A percentile compares a stretch with the other conserved stretches of the same genome.
phyloP scores from a whole-genome alignment of 2,888 invertebrate species.

The Tanytarsus gracilentus region DNA sequence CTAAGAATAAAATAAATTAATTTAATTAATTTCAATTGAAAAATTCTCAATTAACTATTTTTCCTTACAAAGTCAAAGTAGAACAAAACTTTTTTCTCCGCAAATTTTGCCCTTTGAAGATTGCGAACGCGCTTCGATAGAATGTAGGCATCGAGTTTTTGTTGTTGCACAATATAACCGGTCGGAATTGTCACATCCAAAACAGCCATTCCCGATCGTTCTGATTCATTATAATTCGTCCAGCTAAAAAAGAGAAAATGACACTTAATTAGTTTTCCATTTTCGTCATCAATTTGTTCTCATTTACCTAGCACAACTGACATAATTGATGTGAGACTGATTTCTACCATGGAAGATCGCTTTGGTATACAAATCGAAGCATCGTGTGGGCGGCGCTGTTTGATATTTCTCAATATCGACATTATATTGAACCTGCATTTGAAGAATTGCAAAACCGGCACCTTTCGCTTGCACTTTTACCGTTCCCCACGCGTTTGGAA shows the following conservation, averaged over 20 bases:
- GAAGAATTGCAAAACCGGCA: conserved; percentile 87
- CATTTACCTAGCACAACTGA: conserved; percentile 72
- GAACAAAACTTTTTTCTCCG: conserved; percentile 74
- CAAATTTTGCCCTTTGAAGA: conserved; percentile 75
- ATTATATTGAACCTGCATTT: conserved; percentile 88
- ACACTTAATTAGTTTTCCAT: neutral
- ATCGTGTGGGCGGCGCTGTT: conserved; percentile 67
- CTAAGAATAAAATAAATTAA: conserved; percentile 43
- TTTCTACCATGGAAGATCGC: conserved; percentile 80
- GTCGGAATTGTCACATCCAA: conserved; percentile 81
- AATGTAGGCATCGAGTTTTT: conserved; percentile 77
- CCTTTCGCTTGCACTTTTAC: conserved; percentile 88
- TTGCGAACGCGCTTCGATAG: conserved; percentile 66
- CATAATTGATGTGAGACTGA: conserved; percentile 83
- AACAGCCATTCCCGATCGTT: conserved; percentile 79
- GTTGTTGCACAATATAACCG: conserved; percentile 85
- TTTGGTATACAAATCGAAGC: conserved; percentile 69
- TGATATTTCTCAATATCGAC: conserved; percentile 77
- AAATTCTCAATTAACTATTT: neutral
- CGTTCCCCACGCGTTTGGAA: conserved; percentile 89
- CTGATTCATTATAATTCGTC: conserved; percentile 66
- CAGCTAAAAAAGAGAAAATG: conserved; percentile 50
- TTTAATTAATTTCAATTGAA: conserved; percentile 23
- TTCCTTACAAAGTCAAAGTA: conserved; percentile 85
- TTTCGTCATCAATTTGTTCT: neutral